These are phyloP conservation scores for Cathartes aura DNA, from an alignment of 2,113 vertebrate genomes.

Conservation along the genomic window DNA sequence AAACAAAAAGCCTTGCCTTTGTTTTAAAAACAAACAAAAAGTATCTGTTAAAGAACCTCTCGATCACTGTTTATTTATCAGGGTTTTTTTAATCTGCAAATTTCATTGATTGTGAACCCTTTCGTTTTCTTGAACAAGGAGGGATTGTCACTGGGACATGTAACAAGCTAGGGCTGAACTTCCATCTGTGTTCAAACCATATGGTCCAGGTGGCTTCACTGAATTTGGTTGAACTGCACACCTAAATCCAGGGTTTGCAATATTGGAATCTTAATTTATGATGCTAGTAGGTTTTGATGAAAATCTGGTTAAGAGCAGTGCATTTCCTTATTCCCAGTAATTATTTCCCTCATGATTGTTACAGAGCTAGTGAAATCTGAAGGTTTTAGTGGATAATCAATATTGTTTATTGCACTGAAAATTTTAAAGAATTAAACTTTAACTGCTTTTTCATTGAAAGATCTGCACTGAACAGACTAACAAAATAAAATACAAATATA, in stretches of 20 bases:
- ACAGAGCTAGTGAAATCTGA: constrained; percentile 58
- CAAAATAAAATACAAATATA: constrained; percentile 69
- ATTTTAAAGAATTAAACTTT: constrained; percentile 71
- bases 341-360: constrained; percentile 60
- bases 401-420: constrained; percentile 67
- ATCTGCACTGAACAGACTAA: constrained; percentile 41
- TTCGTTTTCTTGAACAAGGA: constrained; percentile 4
- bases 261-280: constrained; percentile 35
- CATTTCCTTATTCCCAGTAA: constrained; percentile 9
- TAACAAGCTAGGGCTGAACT: not conserved
- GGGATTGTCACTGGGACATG: not conserved
- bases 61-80: not conserved
- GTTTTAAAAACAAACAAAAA: not conserved
- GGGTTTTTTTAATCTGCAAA: not conserved
- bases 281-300: not conserved
- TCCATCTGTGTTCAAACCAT: constrained; percentile 4
- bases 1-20: not conserved
- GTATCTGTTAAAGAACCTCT: not conserved
- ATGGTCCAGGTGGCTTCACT: constrained; percentile 42
- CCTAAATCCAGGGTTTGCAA: constrained; percentile 26
- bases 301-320: constrained; percentile 36
- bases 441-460: constrained; percentile 60
- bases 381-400: constrained; percentile 67
- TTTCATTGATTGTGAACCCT: not conserved
- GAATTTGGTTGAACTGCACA: not conserved